Base-by-base conservation (phyloP, 2,113 vertebrate genomes). In the Rhombomys opimus region DNA sequence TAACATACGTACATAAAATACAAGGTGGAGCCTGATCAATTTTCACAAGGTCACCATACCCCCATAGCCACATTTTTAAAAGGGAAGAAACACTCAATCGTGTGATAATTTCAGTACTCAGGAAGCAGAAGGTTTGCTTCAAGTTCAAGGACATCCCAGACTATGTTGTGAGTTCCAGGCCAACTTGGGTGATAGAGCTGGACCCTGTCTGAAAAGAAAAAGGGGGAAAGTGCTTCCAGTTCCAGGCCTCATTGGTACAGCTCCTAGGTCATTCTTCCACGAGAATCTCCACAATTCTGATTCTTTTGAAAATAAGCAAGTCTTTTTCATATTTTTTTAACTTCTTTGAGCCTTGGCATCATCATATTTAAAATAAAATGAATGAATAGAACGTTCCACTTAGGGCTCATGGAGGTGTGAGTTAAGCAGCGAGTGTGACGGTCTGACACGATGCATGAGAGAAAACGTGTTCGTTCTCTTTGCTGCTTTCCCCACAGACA, bases 1-100 rank as follows among this genome's bases (percentile, higher is more conserved):
- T 70, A 93, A 91, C 63, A 30, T 70, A 67, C 14, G 35, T 10
- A 94, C 54, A 57, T 57, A 50, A 87, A 94, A 91, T 32, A 88
- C 61, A 87, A 87, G 18, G 70, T 75, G 2, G 1, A 80, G 35
- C 25, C 57, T 25, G 10, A 61, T 90, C 35, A 30, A 72, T 35
- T 72, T 95, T 78, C 35, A 75, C 89, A 35, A 92, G 11, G 9
- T 84, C 54, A 65, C 41, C 17, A 46, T 13, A 52, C 41, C 22
- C 70, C 10, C 10, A 30, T 5, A 46, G 20, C 35, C 52, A 72
- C 15, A 72, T 20, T 72, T 72, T 70, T 72, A 72, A 72, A 72
- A 73, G n/a, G 61, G 85, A 73, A 76, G 72, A 41, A 50, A 89
- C n/a, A 87, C 30, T 65, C 50, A 10, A 3, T 10, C 8, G 35